A percentile compares a stretch with the other conserved stretches of the same genome.
These are phyloP conservation scores for Stenodema calcarata DNA, from an alignment of 2,888 invertebrate species.

Conservation along the genomic window DNA sequence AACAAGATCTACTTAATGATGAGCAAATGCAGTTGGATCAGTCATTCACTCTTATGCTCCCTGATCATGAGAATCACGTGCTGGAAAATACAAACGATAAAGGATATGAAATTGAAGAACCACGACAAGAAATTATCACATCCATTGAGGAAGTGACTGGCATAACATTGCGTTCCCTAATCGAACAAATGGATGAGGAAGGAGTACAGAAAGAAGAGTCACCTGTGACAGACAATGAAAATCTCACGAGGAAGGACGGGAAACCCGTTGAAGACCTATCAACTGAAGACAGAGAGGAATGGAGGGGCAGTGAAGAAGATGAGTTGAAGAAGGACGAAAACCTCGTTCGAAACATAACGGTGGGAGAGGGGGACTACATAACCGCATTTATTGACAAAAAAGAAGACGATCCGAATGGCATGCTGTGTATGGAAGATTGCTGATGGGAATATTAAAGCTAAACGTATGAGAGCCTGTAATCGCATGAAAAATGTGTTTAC, in stretches of 20 bases:
- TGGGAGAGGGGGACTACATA: constrained; percentile 6
- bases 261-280: neutral
- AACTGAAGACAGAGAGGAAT: neutral
- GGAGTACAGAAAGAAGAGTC: neutral
- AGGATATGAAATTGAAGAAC: neutral
- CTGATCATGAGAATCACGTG: neutral
- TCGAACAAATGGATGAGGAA: constrained; percentile 17
- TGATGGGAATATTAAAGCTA: neutral
- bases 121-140: neutral
- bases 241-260: neutral
- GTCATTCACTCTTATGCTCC: neutral
- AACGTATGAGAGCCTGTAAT: neutral
- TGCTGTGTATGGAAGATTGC: neutral
- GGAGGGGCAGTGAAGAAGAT: neutral
- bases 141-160: constrained; percentile 29
- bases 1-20: neutral
- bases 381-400: neutral
- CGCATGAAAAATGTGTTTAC: constrained; percentile 1
- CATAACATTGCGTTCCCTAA: neutral
- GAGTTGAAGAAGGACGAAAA: constrained; percentile 10
- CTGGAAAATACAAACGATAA: constrained; percentile 14
- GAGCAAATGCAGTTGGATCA: constrained; percentile 12
- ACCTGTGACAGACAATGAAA: neutral
- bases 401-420: neutral
- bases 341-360: neutral